Evolutionary conservation across 2,888 invertebrate species (phyloP).

Genomic region (Drosophila barbarae): DNA sequence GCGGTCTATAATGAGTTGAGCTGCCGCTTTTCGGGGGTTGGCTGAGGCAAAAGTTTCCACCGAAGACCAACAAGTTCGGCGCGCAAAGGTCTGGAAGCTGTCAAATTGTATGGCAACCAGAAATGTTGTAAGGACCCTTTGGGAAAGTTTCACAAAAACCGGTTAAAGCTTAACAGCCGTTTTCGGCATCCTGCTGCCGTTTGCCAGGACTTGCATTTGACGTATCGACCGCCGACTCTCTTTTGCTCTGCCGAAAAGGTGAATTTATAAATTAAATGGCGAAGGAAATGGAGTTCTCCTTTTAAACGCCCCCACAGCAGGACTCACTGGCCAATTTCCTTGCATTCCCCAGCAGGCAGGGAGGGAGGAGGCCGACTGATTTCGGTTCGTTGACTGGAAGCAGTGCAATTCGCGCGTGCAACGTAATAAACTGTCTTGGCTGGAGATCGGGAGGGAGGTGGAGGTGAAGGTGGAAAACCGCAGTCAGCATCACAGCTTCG

Average conservation of each 20-base stretch:
- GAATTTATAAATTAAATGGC: constrained; percentile 23
- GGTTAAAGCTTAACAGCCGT: constrained; percentile 29
- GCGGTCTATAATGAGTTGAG: constrained; percentile 27
- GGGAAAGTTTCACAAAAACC: constrained; percentile 28
- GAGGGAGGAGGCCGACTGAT: constrained; percentile 14
- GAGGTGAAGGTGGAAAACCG: constrained; percentile 15
- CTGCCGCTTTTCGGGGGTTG: constrained; percentile 22
- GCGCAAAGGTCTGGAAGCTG: constrained; percentile 26
- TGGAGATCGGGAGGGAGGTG: neutral
- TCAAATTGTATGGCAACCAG: constrained; percentile 34
- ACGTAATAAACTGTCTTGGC: constrained; percentile 61
- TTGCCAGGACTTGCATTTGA: constrained; percentile 28
- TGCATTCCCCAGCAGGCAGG: constrained; percentile 30
- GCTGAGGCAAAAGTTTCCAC: constrained; percentile 32
- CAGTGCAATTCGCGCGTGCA: constrained; percentile 64
- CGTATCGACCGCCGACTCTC: constrained; percentile 18
- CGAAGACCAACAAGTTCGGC: constrained; percentile 43
- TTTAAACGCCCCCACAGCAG: constrained; percentile 14
- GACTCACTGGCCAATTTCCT: constrained; percentile 47
- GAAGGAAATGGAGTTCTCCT: constrained; percentile 5
- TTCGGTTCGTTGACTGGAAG: constrained; percentile 64
- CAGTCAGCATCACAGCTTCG: constrained; percentile 39
- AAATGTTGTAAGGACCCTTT: constrained; percentile 19
- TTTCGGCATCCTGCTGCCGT: neutral
- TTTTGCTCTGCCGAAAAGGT: constrained; percentile 18